Conservation (phyloP, 30 jellyfish, hydroid and myxozoan genomes). For the Chironex yamaguchii region DNA sequence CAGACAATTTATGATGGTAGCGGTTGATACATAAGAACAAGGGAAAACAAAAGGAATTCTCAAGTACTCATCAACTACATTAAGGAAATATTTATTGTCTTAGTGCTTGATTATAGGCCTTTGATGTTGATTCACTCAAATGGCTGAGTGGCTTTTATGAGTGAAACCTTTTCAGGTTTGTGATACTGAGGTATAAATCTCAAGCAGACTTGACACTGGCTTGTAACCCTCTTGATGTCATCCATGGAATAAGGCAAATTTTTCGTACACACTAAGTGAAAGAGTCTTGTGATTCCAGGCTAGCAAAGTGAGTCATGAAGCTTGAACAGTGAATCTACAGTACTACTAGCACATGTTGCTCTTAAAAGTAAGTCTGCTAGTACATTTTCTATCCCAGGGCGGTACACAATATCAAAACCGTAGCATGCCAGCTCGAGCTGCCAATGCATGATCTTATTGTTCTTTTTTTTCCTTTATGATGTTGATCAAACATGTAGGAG, state of each 20-base stretch:
- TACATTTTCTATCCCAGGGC: slow-evolving; percentile 68
- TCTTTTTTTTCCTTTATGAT: slow-evolving; percentile 58
- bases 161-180: slow-evolving; percentile 6
- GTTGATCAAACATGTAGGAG: slow-evolving; percentile 76
- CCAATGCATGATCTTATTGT: slow-evolving; percentile 76
- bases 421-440: slow-evolving; percentile 70
- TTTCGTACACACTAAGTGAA: slow-evolving; percentile 28
- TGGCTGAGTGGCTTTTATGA: slow-evolving; percentile 72
- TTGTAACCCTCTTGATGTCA: slow-evolving; percentile 58
- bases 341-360: slow-evolving; percentile 2
- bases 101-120: slow-evolving; percentile 60
- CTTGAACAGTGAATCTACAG: slow-evolving; percentile 12
- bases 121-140: slow-evolving; percentile 53
- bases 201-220: slow-evolving; percentile 52
- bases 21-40: slow-evolving; percentile 12
- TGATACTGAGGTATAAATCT: slow-evolving; percentile 53
- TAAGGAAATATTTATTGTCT: slow-evolving; percentile 57
- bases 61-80: slow-evolving; percentile 77
- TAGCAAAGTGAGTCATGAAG: slow-evolving; percentile 57
- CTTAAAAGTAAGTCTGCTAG: slow-evolving; percentile 59
- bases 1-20: slow-evolving; percentile 58
- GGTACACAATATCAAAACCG: slow-evolving; percentile 39
- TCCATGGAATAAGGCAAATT: slow-evolving; percentile 60
- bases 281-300: slow-evolving; percentile 73
- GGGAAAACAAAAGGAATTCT: slow-evolving; percentile 67